These are phyloP conservation scores for Eristalinus aeneus DNA, from an alignment of 2,888 invertebrate genomes.

Conservation along the genomic window DNA sequence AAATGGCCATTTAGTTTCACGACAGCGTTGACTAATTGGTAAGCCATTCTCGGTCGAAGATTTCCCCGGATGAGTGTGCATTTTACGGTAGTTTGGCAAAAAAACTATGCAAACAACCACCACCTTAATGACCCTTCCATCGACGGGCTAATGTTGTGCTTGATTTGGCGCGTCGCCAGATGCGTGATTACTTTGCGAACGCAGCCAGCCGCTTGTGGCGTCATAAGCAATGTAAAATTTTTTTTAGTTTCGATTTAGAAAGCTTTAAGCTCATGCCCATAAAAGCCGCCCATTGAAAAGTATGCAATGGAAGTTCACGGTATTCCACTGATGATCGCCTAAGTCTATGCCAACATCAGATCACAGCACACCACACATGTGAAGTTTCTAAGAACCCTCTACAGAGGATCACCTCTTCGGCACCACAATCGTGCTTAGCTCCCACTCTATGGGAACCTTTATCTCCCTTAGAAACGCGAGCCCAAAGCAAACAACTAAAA, in stretches of 20 bases:
- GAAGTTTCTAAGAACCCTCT: no score
- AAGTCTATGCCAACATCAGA: no score
- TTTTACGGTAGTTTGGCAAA: not conserved
- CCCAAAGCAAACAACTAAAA: not conserved
- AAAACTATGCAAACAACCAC: not conserved
- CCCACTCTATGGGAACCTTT: slow-evolving; percentile 49
- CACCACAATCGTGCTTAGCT: not conserved
- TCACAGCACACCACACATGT: no score
- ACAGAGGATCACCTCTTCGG: not conserved
- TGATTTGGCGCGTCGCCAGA: not conserved
- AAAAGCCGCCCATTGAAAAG: no score
- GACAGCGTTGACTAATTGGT: not conserved
- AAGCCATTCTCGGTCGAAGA: not conserved
- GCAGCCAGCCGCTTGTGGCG: not conserved
- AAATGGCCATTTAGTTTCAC: not conserved
- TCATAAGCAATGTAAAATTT: slow-evolving; percentile 8
- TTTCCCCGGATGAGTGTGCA: not conserved
- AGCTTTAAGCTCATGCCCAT: no score
- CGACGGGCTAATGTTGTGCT: not conserved
- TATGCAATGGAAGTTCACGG: no score
- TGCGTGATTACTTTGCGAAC: not conserved
- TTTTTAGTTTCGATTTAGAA: not conserved
- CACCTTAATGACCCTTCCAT: not conserved
- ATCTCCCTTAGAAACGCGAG: slow-evolving; percentile 6
- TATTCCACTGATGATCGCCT: no score